Percentiles rank a stretch among this genome's conserved stretches.
phyloP scores from a whole-genome alignment of 1,140 invertebrate genomes.

The Theocolax elegans region DNA sequence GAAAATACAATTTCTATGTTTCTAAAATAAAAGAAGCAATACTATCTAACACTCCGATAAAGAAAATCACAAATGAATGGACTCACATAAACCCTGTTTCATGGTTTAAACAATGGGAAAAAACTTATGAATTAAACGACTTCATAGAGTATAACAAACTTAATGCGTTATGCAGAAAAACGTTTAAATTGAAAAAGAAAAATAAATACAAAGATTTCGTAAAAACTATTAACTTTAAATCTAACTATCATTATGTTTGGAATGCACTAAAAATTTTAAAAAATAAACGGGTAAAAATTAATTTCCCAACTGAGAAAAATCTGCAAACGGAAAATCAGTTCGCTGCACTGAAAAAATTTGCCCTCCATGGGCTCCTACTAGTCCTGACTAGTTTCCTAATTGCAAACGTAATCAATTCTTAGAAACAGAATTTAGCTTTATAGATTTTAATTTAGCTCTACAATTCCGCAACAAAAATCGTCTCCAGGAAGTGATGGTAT shows the following conservation, averaged over 20 bases:
- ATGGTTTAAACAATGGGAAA: too few species aligned
- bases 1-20: too few species aligned
- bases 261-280: slow-evolving; percentile 22
- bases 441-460: slow-evolving; percentile 5
- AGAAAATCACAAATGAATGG: too few species aligned
- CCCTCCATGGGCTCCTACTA: background rate
- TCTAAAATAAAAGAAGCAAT: too few species aligned
- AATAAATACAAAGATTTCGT: slow-evolving; percentile 1
- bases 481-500: background rate
- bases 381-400: background rate
- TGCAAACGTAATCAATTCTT: slow-evolving; percentile 2
- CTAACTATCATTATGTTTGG: slow-evolving; percentile 8
- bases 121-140: too few species aligned
- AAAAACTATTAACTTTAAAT: background rate
- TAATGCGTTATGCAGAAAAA: too few species aligned
- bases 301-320: background rate
- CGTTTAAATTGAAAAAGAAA: too few species aligned
- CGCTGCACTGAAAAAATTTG: background rate
- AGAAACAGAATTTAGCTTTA: background rate
- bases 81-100: too few species aligned
- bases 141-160: too few species aligned
- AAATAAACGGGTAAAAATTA: slow-evolving; percentile 28
- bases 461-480: background rate
- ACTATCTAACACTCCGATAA: too few species aligned
- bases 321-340: background rate